Evolutionary conservation across 2,797 vertebrate species (phyloP), one percentile per base, ranked within the genome.

Genomic region (Salmo trutta): DNA sequence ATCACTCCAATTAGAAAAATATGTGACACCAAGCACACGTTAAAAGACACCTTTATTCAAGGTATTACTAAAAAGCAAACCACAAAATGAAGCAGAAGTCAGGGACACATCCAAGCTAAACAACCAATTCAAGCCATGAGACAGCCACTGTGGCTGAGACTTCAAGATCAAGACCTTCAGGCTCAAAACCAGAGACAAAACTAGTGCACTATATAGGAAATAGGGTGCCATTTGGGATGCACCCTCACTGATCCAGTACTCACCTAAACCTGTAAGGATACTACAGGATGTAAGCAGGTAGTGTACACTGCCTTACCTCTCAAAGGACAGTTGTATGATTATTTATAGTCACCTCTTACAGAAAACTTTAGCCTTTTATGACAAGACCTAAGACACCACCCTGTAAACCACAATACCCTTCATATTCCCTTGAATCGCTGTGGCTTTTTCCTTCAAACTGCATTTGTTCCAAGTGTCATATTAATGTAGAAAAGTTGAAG

Each of bases 401-500:
- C 65, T 17, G 15, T 67, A 31, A 67, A 5, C 52, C 81, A 91
- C 85, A 87, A 86, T 87, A 75, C 81, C 80, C 78, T 81, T 89
- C 74, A 74, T 1, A n/a, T 52, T 16, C 84, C 82, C 75, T 77
- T 79, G 86, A 86, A 78, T 85, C 56, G 76, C 62, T 21, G 41
- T 47, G 68, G 62, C 19, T 73, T 78, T 88, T 88, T 89, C 81
- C 89, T 5, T 59, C 86, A 91, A 91, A 92, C 91, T 88, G 87
- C 90, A 89, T 94, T 94, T 93, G 93, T 93, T 93, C 89, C 88
- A 83, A 89, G 90, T 90, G 93, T 93, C 90, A 90, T 87, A 87
- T 90, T 92, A 92, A 93, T 91, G 90, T 90, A 90, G 81, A 89
- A 91, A 77, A 92, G 91, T 92, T 92, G 76, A 93, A 90, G 89